phyloP scores from a whole-genome alignment of 2,888 invertebrate species.

The Prosapia bicincta region DNA sequence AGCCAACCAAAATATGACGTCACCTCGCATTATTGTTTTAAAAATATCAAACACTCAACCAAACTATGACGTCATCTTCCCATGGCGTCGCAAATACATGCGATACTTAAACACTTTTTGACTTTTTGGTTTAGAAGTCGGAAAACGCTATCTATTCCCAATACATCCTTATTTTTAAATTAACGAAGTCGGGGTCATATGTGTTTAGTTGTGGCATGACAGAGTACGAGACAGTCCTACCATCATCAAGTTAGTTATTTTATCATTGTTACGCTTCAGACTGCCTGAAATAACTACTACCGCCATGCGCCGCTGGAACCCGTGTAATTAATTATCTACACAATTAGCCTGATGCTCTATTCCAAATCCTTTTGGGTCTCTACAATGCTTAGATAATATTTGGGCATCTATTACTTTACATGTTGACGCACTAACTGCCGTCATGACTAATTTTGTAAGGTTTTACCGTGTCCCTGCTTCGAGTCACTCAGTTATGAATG shows the following conservation, averaged over 20 bases:
- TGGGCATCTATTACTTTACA: not conserved
- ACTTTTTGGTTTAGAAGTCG: too few relatives aligned
- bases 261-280: not conserved
- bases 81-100: too few relatives aligned
- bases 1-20: too few relatives aligned
- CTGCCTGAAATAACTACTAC: not conserved
- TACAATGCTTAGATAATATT: not conserved
- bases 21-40: too few relatives aligned
- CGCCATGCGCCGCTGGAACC: not conserved
- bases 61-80: too few relatives aligned
- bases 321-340: not conserved
- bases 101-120: too few relatives aligned
- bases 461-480: not conserved
- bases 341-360: not conserved
- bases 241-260: not conserved
- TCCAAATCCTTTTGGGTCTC: not conserved
- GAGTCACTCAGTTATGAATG: not conserved
- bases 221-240: not conserved
- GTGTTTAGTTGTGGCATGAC: not conserved
- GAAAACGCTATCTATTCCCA: too few relatives aligned
- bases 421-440: not conserved
- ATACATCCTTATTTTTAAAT: too few relatives aligned
- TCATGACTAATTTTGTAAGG: not conserved
- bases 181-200: not conserved
- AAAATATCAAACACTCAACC: too few relatives aligned